These are phyloP conservation scores for Drosophila eohydei DNA, from an alignment of 2,888 invertebrate genomes.

Conservation along the genomic window DNA sequence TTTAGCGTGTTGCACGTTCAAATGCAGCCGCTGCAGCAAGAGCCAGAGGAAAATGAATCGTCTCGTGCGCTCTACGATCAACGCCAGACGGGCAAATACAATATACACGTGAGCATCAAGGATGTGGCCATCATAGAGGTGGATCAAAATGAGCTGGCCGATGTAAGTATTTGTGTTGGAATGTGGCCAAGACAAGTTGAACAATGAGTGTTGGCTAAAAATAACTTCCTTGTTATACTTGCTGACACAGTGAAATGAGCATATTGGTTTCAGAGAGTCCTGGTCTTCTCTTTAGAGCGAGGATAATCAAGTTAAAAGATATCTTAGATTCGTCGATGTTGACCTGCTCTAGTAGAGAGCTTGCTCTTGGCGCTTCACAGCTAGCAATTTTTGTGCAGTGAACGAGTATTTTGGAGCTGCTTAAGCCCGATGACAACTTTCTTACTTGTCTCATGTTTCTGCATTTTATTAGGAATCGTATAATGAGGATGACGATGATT, in stretches of 20 bases:
- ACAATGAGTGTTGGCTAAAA: conserved; percentile 55
- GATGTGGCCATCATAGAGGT: conserved; percentile 90
- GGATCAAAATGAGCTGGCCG: conserved; percentile 80
- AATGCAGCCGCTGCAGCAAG: conserved; percentile 44
- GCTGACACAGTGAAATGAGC: neutral
- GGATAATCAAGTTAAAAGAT: too few species aligned
- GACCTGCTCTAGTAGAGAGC: too few species aligned
- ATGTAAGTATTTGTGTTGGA: conserved; percentile 69
- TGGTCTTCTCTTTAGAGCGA: too few species aligned
- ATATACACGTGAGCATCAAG: conserved; percentile 92
- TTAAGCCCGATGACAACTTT: neutral
- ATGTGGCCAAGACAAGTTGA: conserved; percentile 17
- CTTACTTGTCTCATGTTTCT: neutral
- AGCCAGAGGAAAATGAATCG: conserved; percentile 38
- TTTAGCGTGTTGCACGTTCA: conserved; percentile 36
- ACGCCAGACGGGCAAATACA: conserved; percentile 91
- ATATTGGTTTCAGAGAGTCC: neutral
- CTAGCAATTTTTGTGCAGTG: too few species aligned
- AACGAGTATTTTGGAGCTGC: neutral
- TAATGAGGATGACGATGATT: conserved; percentile 79
- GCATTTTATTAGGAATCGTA: conserved; percentile 85
- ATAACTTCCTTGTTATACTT: conserved; percentile 49
- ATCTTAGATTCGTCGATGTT: too few species aligned
- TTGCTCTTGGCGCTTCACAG: too few species aligned
- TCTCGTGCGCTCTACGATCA: conserved; percentile 87